Base-by-base conservation (phyloP, 2,888 invertebrate species). In the Stegana nigrithorax region DNA sequence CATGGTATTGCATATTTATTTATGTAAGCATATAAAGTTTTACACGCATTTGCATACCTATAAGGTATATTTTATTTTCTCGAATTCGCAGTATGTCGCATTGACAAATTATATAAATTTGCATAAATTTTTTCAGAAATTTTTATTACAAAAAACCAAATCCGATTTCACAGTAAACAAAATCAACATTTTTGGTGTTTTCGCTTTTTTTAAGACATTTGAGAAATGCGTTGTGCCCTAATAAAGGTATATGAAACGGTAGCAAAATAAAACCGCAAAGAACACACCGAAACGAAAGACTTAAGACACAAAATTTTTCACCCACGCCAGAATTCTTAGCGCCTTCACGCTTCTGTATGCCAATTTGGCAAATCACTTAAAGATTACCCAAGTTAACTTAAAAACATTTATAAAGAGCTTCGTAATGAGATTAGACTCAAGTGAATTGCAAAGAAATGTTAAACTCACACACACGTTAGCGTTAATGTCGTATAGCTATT, bases 281-380 rank as follows among this genome's bases (percentile, higher is more conserved):
- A n/a, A 2, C 14, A 25, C 12, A n/a, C 12, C 12, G 25, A 47
- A 47, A 47, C 53, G 19, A 53, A 53, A 53, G 19, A 53, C 19
- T 53, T 19, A 27, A 27, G 17, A 21, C 23, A 45, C 29, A 27
- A 51, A 36, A n/a, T n/a, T n/a, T n/a, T 6, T 10, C 36, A 36
- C 4, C 36, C 5, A 4, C n/a, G n/a, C n/a, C n/a, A n/a, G n/a
- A n/a, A n/a, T n/a, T n/a, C n/a, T n/a, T n/a, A n/a, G n/a, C n/a
- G n/a, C n/a, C n/a, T n/a, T n/a, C n/a, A n/a, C n/a, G n/a, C n/a
- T n/a, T n/a, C n/a, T n/a, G n/a, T n/a, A n/a, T n/a, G n/a, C n/a
- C n/a, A n/a, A n/a, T n/a, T n/a, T n/a, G n/a, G n/a, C n/a, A 42
- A 42, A 42, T 42, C 32, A 42, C 42, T 42, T 42, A 42, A 42